Conservation (phyloP, 2,113 vertebrate genomes). For the Eolophus roseicapilla region DNA sequence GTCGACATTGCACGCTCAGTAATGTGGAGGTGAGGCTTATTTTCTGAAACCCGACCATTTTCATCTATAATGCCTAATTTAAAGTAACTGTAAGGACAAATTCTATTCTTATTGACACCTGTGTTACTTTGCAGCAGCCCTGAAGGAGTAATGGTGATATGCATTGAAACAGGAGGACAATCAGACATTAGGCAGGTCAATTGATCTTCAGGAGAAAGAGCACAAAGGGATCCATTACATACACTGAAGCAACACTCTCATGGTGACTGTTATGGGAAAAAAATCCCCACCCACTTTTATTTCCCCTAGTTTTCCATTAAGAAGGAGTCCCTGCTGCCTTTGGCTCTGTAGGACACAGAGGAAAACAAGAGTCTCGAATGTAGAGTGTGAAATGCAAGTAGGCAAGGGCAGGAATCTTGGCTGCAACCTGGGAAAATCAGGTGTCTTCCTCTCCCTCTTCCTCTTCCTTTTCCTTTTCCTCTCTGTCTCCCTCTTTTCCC, state of each 20-base stretch:
- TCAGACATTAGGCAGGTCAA: background rate
- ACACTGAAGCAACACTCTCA: background rate
- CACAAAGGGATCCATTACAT: background rate
- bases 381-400: background rate
- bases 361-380: background rate
- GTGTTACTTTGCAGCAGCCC: background rate
- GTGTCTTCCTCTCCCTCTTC: background rate
- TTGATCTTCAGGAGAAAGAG: background rate
- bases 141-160: background rate
- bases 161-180: background rate
- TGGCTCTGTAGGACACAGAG: background rate
- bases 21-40: background rate
- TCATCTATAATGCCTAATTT: background rate
- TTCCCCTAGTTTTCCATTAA: background rate
- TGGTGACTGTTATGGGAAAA: background rate
- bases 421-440: background rate
- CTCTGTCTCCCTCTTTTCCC: background rate
- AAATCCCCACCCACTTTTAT: background rate
- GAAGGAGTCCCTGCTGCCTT: background rate
- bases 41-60: conserved; percentile 2
- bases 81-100: background rate
- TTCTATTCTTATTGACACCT: background rate
- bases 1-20: background rate
- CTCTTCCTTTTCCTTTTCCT: no score
- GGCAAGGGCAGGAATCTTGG: background rate